A percentile compares a stretch with the other conserved stretches of the same genome.
These are phyloP conservation scores for Chaetodon trifasciatus DNA, from an alignment of 2,797 vertebrate genomes.

Conservation along the genomic window DNA sequence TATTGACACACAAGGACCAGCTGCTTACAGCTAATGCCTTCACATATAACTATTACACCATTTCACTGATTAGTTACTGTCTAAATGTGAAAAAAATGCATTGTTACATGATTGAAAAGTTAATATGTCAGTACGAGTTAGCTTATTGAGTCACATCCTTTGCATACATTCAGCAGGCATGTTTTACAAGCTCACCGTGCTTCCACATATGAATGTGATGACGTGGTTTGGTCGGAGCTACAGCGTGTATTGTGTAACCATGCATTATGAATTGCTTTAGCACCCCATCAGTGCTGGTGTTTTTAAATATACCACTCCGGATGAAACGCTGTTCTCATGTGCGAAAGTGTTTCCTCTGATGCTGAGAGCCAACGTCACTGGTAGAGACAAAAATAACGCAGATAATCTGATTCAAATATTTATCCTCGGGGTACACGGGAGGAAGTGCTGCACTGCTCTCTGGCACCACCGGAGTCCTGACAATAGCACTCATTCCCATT, in stretches of 20 bases:
- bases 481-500: neutral
- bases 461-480: constrained; percentile 37
- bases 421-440: constrained; percentile 53
- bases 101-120: neutral
- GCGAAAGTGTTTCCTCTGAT: constrained; percentile 51
- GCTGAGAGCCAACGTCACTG: constrained; percentile 61
- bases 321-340: constrained; percentile 42
- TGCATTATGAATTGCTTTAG: constrained; percentile 53
- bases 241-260: constrained; percentile 44
- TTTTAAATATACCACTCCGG: constrained; percentile 56
- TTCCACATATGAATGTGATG: constrained; percentile 5
- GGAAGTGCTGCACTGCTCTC: constrained; percentile 47
- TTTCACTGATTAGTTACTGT: neutral
- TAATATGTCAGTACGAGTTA: neutral
- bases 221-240: constrained; percentile 22
- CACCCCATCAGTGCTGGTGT: constrained; percentile 23
- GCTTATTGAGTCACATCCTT: neutral
- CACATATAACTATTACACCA: neutral
- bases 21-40: neutral
- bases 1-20: neutral
- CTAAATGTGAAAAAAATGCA: neutral
- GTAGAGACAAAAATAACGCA: constrained; percentile 75
- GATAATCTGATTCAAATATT: constrained; percentile 76
- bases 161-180: neutral
- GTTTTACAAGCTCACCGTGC: constrained; percentile 7